Conservation (phyloP, 1,140 invertebrate species). For the Leptinotarsa undecemlineata region DNA sequence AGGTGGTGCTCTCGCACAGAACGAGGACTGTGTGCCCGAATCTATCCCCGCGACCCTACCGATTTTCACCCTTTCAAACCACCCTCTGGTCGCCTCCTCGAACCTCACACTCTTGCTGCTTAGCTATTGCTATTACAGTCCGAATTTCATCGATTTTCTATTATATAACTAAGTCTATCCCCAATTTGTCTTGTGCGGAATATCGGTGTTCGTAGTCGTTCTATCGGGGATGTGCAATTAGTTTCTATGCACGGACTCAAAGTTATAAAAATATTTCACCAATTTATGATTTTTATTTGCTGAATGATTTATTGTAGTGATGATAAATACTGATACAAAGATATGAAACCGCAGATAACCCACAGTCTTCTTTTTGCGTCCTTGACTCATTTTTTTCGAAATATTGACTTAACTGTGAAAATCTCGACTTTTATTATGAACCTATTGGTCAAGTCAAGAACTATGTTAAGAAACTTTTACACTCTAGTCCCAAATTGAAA, state of each 20-base stretch:
- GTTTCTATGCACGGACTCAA: conserved; percentile 1
- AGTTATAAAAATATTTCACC: too few species aligned
- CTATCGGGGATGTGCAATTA: conserved; percentile 26
- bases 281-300: too few species aligned
- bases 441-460: too few species aligned
- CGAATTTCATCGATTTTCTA: conserved; percentile 55
- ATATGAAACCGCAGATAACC: too few species aligned
- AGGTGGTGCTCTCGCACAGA: conserved; percentile 66
- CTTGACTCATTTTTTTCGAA: too few species aligned
- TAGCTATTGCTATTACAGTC: conserved; percentile 49
- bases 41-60: conserved; percentile 37
- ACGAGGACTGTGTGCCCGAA: conserved; percentile 50
- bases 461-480: too few species aligned
- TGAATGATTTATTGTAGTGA: too few species aligned
- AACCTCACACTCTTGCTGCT: conserved; percentile 41
- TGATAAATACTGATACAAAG: too few species aligned
- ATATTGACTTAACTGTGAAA: too few species aligned
- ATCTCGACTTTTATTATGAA: too few species aligned
- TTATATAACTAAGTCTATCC: conserved; percentile 45
- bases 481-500: too few species aligned
- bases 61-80: conserved; percentile 58
- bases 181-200: conserved; percentile 43
- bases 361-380: too few species aligned
- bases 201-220: conserved; percentile 18
- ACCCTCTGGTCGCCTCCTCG: conserved; percentile 47